Percentiles rank a stretch among this genome's conserved stretches.
These are phyloP conservation scores for Eupithecia exiguata DNA, from an alignment of 2,888 invertebrate genomes.

Conservation along the genomic window DNA sequence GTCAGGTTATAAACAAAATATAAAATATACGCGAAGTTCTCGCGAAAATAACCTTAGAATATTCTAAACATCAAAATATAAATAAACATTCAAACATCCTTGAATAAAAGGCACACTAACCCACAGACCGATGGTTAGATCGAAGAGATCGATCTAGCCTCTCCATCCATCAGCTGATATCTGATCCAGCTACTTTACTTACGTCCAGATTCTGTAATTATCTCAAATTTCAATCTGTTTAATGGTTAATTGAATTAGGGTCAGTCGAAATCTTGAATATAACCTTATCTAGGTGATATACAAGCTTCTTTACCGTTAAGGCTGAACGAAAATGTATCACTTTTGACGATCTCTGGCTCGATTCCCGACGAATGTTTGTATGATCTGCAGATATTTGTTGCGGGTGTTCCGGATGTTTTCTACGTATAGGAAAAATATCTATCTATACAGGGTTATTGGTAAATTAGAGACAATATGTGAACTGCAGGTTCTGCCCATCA, in stretches of 20 bases:
- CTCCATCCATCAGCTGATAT: conserved; percentile 33
- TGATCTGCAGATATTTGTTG: no score
- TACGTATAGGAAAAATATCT: no score
- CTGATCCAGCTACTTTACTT: conserved; percentile 32
- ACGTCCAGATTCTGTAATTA: conserved; percentile 31
- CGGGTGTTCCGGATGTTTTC: no score
- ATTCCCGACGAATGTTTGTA: no score
- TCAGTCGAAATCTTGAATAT: conserved; percentile 9
- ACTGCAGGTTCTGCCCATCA: no score
- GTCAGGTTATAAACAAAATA: no score
- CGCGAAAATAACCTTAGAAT: no score
- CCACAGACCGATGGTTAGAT: conserved; percentile 25
- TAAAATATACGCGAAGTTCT: no score
- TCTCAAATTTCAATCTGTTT: conserved; percentile 24
- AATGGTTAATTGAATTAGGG: conserved; percentile 26
- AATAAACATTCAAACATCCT: background rate
- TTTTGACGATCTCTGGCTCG: no score
- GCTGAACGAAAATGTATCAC: background rate
- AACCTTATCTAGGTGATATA: background rate
- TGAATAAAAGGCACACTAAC: conserved; percentile 7
- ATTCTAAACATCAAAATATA: background rate
- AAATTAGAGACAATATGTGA: no score
- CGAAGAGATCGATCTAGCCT: conserved; percentile 18
- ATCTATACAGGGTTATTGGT: no score
- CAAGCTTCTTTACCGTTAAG: background rate